A percentile compares a stretch with the other conserved stretches of the same genome.
Evolutionary conservation across 2,888 invertebrate genomes (phyloP).

Genomic region (Lycaena phlaeas): DNA sequence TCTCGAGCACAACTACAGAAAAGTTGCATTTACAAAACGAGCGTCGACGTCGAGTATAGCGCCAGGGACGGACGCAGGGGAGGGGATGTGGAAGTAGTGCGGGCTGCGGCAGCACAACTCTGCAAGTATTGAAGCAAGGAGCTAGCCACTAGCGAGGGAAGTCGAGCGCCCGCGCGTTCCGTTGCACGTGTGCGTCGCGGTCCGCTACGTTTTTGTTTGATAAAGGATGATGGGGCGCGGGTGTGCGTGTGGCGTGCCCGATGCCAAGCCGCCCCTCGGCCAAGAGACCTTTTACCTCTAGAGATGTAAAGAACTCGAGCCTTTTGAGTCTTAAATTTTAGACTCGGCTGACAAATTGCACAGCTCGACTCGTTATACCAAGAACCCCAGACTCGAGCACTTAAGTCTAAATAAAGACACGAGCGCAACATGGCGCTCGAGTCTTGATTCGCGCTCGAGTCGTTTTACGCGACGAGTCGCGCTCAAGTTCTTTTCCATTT

Average conservation of each 20-base stretch:
- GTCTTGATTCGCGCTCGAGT: too few species aligned
- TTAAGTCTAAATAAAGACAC: too few species aligned
- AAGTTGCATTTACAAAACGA: constrained; percentile 27
- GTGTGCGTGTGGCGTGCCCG: constrained; percentile 17
- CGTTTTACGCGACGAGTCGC: too few species aligned
- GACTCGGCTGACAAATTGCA: too few species aligned
- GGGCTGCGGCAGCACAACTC: constrained; percentile 22
- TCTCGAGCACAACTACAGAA: constrained; percentile 47
- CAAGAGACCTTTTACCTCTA: too few species aligned
- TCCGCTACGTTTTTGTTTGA: constrained; percentile 17
- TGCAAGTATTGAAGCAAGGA: constrained; percentile 18
- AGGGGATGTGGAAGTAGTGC: constrained; percentile 29
- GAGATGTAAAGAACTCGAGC: too few species aligned
- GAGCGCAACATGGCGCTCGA: too few species aligned
- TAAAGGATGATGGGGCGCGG: constrained; percentile 14
- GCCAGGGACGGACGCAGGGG: constrained; percentile 28
- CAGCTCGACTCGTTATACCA: too few species aligned
- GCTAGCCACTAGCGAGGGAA: constrained; percentile 15
- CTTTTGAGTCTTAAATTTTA: too few species aligned
- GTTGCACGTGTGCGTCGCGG: constrained; percentile 16
- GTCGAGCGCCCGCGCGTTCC: constrained; percentile 32
- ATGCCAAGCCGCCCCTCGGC: constrained; percentile 12
- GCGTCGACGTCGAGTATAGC: constrained; percentile 14
- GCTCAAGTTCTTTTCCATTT: too few species aligned
- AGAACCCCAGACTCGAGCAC: too few species aligned